phyloP scores from a whole-genome alignment of 2,888 invertebrate genomes.

The Euplagia quadripunctaria region DNA sequence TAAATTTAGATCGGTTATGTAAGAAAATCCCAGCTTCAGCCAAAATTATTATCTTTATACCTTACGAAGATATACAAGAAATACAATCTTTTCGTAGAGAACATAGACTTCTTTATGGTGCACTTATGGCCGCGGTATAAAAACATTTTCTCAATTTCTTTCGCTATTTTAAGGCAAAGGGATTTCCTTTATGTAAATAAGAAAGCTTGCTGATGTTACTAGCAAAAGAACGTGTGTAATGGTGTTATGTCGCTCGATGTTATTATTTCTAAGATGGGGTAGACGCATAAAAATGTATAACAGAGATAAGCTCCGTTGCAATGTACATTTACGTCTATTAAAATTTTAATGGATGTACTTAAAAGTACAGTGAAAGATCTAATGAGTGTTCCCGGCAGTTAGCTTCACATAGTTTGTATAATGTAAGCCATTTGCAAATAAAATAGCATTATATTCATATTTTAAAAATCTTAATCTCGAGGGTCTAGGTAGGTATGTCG shows the following conservation, averaged over 20 bases:
- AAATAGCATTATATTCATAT: too few species aligned
- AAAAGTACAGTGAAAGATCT: slow-evolving; percentile 31
- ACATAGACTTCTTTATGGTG: slow-evolving; percentile 48
- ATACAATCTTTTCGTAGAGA: slow-evolving; percentile 36
- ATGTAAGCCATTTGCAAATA: background rate
- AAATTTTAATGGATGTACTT: slow-evolving; percentile 37
- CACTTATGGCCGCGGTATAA: slow-evolving; percentile 39
- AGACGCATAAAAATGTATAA: slow-evolving; percentile 40
- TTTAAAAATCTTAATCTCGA: too few species aligned
- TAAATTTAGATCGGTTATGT: background rate
- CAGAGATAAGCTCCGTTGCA: slow-evolving; percentile 48
- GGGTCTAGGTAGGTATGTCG: too few species aligned
- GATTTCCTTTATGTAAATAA: slow-evolving; percentile 52
- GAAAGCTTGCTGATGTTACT: slow-evolving; percentile 29
- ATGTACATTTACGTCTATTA: slow-evolving; percentile 42
- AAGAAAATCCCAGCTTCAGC: slow-evolving; percentile 5
- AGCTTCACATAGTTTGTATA: background rate
- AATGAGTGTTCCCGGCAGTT: slow-evolving; percentile 16
- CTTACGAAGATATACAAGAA: slow-evolving; percentile 36
- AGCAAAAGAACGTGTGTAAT: slow-evolving; percentile 43
- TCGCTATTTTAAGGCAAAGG: slow-evolving; percentile 45
- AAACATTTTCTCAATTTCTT: slow-evolving; percentile 46
- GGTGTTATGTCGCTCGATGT: slow-evolving; percentile 40
- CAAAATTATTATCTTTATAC: slow-evolving; percentile 22
- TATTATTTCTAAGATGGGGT: slow-evolving; percentile 46